These are phyloP conservation scores for Zelostemma sp. DNA, from an alignment of 1,140 invertebrate genomes.

Conservation along the genomic window DNA sequence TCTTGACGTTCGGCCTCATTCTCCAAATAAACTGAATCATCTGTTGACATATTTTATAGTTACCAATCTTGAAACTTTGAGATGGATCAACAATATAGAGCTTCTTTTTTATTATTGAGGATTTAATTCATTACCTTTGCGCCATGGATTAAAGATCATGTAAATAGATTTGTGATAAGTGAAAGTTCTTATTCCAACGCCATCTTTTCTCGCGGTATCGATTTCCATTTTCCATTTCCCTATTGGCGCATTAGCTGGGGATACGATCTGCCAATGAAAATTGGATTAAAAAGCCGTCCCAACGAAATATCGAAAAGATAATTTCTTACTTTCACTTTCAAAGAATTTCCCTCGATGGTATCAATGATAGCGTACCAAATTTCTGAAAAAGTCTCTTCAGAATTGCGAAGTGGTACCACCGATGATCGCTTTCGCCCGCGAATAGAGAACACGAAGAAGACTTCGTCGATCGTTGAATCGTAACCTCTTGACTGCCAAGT, in stretches of 20 bases:
- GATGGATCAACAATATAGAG: too few relatives aligned
- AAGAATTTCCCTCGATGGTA: conserved; percentile 54
- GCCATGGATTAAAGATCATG: conserved; percentile 85
- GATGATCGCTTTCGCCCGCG: conserved; percentile 81
- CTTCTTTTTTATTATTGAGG: too few relatives aligned
- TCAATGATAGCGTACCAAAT: conserved; percentile 72
- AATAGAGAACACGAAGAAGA: conserved; percentile 88
- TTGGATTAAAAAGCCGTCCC: too few relatives aligned
- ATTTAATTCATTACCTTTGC: conserved; percentile 70
- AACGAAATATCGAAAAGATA: too few relatives aligned
- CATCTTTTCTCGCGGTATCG: conserved; percentile 81
- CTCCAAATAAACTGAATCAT: too few relatives aligned
- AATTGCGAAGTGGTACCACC: conserved; percentile 78
- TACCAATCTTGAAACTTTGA: too few relatives aligned
- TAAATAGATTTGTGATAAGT: conserved; percentile 61
- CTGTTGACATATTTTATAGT: too few relatives aligned
- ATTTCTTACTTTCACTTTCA: conserved; percentile 55
- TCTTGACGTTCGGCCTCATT: too few relatives aligned
- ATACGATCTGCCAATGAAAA: conserved; percentile 74
- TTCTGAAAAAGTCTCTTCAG: conserved; percentile 56
- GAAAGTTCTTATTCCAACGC: conserved; percentile 64
- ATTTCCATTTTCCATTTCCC: conserved; percentile 90
- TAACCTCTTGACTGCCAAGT: conserved; percentile 82
- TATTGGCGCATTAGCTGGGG: conserved; percentile 81
- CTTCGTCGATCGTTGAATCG: conserved; percentile 78